These are phyloP conservation scores for Ormyrus thymus DNA, from an alignment of 2,888 invertebrate genomes.

Conservation along the genomic window DNA sequence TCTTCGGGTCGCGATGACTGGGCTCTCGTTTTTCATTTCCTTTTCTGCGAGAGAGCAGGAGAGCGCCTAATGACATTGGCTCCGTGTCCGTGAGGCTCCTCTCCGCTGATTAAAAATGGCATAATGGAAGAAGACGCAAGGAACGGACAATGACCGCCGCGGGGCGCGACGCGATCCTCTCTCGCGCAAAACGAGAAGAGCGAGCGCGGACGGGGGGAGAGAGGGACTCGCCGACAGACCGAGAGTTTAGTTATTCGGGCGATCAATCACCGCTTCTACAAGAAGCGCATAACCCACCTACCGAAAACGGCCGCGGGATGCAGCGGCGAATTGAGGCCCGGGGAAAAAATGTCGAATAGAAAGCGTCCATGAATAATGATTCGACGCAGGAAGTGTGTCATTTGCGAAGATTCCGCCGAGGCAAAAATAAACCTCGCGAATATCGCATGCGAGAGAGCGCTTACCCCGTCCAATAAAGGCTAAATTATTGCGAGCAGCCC, in stretches of 20 bases:
- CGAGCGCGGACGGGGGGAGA: conserved; percentile 13
- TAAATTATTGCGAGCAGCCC: too few species aligned
- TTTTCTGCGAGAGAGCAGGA: conserved; percentile 21
- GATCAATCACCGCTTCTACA: conserved; percentile 70
- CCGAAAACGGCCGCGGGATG: conserved; percentile 58
- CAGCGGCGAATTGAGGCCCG: conserved; percentile 11
- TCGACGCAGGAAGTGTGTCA: too few species aligned
- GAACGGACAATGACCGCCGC: conserved; percentile 65
- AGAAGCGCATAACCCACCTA: conserved; percentile 68
- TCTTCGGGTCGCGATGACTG: conserved; percentile 60
- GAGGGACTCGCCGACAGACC: conserved; percentile 42
- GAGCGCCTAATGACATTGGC: conserved; percentile 63
- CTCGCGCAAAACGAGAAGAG: conserved; percentile 16
- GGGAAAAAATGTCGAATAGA: background rate
- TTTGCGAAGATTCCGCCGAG: too few species aligned
- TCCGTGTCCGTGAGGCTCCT: conserved; percentile 58
- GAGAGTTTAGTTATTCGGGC: conserved; percentile 68
- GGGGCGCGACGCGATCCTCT: conserved; percentile 41
- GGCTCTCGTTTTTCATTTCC: conserved; percentile 54
- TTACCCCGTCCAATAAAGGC: too few species aligned
- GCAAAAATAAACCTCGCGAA: too few species aligned
- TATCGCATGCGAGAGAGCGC: too few species aligned
- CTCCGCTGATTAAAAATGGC: conserved; percentile 70
- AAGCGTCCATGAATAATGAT: too few species aligned
- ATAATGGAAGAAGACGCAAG: conserved; percentile 69